Base-by-base conservation (phyloP, 1,140 invertebrate genomes). In the Heliconius melpomene region DNA sequence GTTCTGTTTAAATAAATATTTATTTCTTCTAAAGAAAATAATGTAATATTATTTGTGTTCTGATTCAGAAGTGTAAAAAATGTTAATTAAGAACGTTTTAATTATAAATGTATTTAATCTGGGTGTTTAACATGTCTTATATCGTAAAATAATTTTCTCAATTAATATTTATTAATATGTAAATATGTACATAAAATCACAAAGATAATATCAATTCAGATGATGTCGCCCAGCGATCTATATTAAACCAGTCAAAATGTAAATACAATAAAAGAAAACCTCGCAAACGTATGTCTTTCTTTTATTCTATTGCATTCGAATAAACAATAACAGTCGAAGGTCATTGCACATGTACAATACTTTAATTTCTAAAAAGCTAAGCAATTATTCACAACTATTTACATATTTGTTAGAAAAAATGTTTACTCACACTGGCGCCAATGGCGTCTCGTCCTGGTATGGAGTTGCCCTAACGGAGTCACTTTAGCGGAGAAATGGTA, bases 361-460 rank as follows among this genome's bases (percentile, higher is more conserved):
- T 76, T 82, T 72, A 82, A 74, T 79, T 79, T 82, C 80, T 79
- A 75, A 78, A 78, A 78, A 75, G 73, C 16, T 26, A 11, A 52
- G 60, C 57, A 78, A 81, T 78, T 78, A 78, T 81, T 66, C 79
- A 77, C n/a, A 32, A 26, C 13, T 54, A 80, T 77, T 70, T 77
- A 75, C 79, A 80, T 80, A 32, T n/a, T 20, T 8, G n/a, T 29
- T 9, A 16, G 40, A 52, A 71, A 75, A 82, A 82, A 78, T 20
- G 66, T 72, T 79, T 79, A 82, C 77, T 71, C 77, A 79, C 77
- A 79, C 36, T 82, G 81, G 83, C 83, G 83, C 80, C 83, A 75
- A 32, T 72, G 80, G 80, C 80, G 78, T 82, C 83, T 79, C 77
- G 60, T 70, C 83, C 80, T 23, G 13, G 76, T 84, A 84, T 84